phyloP scores from a whole-genome alignment of 2,797 vertebrate species.

The Anabacerthia variegaticeps region DNA sequence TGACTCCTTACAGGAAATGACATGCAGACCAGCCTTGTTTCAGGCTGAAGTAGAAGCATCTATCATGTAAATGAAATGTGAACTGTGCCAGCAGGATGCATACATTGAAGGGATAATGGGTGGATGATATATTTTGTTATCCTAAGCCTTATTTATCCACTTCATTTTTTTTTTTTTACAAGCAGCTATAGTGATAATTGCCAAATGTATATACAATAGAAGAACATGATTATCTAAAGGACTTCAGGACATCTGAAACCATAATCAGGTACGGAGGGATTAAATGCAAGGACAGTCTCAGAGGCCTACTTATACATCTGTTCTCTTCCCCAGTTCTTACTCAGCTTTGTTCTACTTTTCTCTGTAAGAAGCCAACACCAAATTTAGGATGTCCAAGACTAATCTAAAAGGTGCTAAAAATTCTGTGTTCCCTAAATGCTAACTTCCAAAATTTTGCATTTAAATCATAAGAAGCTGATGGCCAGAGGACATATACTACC shows the following conservation, averaged over 20 bases:
- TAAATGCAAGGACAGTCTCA: background rate
- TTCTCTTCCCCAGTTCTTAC: background rate
- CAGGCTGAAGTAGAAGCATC: constrained; percentile 34
- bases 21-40: constrained; percentile 40
- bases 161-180: background rate
- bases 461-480: background rate
- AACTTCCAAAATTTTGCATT: background rate
- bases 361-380: background rate
- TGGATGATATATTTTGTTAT: constrained; percentile 49
- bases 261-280: background rate
- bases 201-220: background rate
- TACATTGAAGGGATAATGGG: constrained; percentile 40
- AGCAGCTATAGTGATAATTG: constrained; percentile 9
- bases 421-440: background rate
- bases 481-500: background rate
- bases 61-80: constrained; percentile 59
- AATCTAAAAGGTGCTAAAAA: background rate
- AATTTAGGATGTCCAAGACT: background rate
- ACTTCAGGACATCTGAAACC: background rate
- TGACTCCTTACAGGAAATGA: constrained; percentile 33
- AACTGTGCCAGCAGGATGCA: constrained; percentile 7
- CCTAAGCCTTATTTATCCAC: constrained; percentile 37
- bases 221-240: background rate
- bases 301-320: background rate
- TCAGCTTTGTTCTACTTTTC: background rate